Base-by-base conservation (phyloP, 1,140 invertebrate genomes). In the Drosophila mayri region DNA sequence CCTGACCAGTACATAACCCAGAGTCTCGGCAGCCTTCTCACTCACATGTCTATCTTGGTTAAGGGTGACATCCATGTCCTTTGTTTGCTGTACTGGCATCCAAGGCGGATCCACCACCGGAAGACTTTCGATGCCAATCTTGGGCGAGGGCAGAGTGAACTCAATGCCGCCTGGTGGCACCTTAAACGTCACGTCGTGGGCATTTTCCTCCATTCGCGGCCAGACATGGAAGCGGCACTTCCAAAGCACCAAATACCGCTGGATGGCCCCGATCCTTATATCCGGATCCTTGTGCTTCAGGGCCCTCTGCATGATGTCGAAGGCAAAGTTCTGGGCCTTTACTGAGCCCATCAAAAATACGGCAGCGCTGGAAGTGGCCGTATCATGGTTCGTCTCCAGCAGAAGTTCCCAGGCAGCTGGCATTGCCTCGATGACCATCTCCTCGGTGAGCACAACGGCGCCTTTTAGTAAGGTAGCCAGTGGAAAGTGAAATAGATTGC, bases 61-160 rank as follows among this genome's bases (percentile, higher is more conserved):
- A n/a, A 99, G 95, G 0, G 98, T 99, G 63, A 99, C 98, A 94
- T 99, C 99, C 94, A 99, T 98, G 30, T 99, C 98, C 94, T 99
- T 99, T 1, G 98, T 98, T 93, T 99, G 99, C 16, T 98, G 97
- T 91, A 98, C 96, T 0, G 99, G 98, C 95, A 98, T 98, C 99
- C 99, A 99, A 0, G 99, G 99, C 20, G 99, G 98, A 94, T 99
- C 99, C 0, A 99, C 97, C 3, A 99, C 98, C 3, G 97, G 97
- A 64, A 98, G 93, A 35, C 96, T 97, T 92, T 99, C 98, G 25
- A 98, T 97, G 8, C 99, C 99, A 79, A 99, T 99, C 93, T 99
- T 99, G 0, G 99, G 99, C 1, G 99, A 99, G 0, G 99, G 99
- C 18, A 99, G 93, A 1, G 99, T 99, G 91, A 99, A 99, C 91